These are phyloP conservation scores for Pelusios castaneus DNA, from an alignment of 2,113 vertebrate species.

Conservation along the genomic window DNA sequence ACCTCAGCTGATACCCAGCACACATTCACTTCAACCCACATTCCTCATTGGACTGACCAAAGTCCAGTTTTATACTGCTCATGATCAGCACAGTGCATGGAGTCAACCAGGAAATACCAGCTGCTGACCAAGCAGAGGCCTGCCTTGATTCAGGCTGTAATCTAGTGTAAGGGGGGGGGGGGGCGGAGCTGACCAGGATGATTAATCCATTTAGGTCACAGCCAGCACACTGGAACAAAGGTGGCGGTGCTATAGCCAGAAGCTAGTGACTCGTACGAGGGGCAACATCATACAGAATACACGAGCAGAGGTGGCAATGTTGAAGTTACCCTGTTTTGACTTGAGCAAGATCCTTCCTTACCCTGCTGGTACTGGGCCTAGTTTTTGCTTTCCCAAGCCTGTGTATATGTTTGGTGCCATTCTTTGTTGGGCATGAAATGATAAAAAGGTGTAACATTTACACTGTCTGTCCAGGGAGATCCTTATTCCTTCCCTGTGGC, in stretches of 20 bases:
- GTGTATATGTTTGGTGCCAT: fast-evolving
- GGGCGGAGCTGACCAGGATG: background rate
- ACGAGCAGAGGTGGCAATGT: background rate
- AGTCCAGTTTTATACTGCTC: background rate
- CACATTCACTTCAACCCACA: background rate
- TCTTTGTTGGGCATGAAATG: fast-evolving
- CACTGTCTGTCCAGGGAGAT: background rate
- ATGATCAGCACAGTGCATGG: background rate
- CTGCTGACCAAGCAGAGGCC: background rate
- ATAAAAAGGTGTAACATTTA: background rate
- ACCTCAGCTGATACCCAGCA: background rate
- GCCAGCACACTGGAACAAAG: background rate
- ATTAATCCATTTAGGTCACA: background rate
- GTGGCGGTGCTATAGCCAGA: background rate
- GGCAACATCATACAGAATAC: background rate
- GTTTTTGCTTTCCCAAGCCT: background rate
- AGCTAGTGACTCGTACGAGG: background rate
- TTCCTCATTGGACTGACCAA: background rate
- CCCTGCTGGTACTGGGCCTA: background rate
- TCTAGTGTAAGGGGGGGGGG: background rate
- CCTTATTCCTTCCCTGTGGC: background rate
- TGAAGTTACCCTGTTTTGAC: background rate
- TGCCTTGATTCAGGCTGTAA: background rate
- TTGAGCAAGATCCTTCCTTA: background rate
- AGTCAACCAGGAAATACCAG: background rate